These are phyloP conservation scores for Morphnarchus princeps DNA, from an alignment of 2,113 vertebrate species.

Conservation along the genomic window DNA sequence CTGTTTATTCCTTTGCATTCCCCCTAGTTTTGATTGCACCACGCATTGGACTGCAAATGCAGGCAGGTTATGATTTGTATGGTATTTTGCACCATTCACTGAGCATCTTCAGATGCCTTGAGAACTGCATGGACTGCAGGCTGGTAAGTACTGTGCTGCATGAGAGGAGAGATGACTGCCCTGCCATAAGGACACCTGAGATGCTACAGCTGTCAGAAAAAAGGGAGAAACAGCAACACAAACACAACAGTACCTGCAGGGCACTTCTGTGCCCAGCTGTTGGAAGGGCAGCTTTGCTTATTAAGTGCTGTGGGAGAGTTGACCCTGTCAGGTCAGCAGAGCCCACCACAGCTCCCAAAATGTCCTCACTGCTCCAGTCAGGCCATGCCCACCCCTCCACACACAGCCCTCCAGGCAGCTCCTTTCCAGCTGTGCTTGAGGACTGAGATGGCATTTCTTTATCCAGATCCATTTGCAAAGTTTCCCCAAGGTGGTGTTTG, in stretches of 20 bases:
- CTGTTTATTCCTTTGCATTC: not conserved
- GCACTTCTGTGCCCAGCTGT: not conserved
- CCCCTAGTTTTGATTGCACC: not conserved
- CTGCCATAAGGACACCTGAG: not conserved
- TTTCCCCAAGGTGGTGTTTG: not conserved
- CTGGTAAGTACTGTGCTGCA: not conserved
- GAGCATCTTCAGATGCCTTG: not conserved
- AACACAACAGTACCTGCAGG: not conserved
- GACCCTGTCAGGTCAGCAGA: not conserved
- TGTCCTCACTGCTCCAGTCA: not conserved
- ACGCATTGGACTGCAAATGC: accelerated
- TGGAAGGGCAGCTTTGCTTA: not conserved
- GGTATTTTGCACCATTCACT: not conserved
- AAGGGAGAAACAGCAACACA: accelerated
- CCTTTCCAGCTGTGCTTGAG: accelerated
- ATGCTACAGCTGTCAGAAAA: not conserved
- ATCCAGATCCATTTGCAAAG: not conserved
- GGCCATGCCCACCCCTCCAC: not conserved
- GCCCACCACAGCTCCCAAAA: not conserved
- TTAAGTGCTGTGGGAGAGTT: not conserved
- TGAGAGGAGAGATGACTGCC: not conserved
- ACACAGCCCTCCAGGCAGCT: not conserved
- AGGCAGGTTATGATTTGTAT: not conserved
- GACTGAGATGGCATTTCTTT: not conserved
- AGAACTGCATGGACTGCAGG: not conserved